phyloP scores from a whole-genome alignment of 2,113 vertebrate genomes.

The Pteruthius melanotis region DNA sequence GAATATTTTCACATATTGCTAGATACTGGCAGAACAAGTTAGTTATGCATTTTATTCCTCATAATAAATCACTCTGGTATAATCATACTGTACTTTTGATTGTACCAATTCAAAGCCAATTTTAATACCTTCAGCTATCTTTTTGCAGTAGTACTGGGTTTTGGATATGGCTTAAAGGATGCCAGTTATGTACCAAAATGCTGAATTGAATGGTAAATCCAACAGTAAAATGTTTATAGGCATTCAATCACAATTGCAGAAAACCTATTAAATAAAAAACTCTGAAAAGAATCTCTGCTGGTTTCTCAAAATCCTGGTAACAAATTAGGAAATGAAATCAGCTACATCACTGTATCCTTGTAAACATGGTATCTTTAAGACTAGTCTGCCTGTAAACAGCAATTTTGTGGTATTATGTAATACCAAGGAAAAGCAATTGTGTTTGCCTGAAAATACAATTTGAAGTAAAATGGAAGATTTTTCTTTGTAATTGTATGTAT shows the following conservation, averaged over 20 bases:
- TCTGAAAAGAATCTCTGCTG: neutral
- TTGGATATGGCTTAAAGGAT: neutral
- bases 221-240: neutral
- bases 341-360: neutral
- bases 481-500: neutral
- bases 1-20: neutral
- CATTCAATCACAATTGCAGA: neutral
- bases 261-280: neutral
- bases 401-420: neutral
- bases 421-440: neutral
- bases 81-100: neutral
- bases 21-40: neutral
- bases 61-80: neutral
- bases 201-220: neutral
- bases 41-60: neutral
- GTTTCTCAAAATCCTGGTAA: neutral
- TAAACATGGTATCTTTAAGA: neutral
- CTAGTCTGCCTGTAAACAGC: neutral
- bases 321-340: neutral
- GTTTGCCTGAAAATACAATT: neutral
- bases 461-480: neutral
- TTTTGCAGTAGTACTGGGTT: neutral
- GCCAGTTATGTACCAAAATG: neutral
- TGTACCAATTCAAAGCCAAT: neutral
- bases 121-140: neutral